A percentile compares a stretch with the other conserved stretches of the same genome.
phyloP scores from a whole-genome alignment of 2,113 vertebrate genomes.

The Equus przewalskii region DNA sequence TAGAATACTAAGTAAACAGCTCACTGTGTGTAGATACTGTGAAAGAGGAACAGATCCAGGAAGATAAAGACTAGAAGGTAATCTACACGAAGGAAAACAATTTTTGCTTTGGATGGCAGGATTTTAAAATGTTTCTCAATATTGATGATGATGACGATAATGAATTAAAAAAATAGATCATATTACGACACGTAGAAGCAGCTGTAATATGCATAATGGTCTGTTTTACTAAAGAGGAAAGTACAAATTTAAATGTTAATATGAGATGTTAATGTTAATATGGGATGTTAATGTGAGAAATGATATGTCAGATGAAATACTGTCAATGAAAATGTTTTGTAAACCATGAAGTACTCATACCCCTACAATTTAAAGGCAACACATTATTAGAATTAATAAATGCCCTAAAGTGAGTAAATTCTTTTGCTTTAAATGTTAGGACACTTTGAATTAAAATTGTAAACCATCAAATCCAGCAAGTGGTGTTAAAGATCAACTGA shows the following conservation, averaged over 20 bases:
- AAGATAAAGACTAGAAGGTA: neutral
- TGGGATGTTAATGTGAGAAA: neutral
- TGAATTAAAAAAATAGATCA: neutral
- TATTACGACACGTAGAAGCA: neutral
- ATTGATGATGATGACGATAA: neutral
- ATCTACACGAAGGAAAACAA: neutral
- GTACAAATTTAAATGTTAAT: slow-evolving; percentile 1
- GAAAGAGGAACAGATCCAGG: neutral
- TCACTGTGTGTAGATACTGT: neutral
- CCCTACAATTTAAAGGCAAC: neutral
- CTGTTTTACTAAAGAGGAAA: slow-evolving; percentile 41
- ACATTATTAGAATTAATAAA: neutral
- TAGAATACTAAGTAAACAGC: neutral
- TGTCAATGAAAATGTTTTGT: neutral
- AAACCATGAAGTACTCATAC: neutral
- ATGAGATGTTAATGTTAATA: neutral
- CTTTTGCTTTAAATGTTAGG: neutral
- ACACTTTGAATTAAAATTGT: slow-evolving; percentile 25
- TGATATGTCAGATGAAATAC: neutral
- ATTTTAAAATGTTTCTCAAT: neutral
- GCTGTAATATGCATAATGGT: neutral
- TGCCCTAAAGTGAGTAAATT: neutral
- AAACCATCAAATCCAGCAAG: neutral
- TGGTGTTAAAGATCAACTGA: neutral
- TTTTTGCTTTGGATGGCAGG: neutral